These are phyloP conservation scores for Margaritifera margaritifera DNA, from an alignment of 2,888 invertebrate genomes.

Conservation along the genomic window DNA sequence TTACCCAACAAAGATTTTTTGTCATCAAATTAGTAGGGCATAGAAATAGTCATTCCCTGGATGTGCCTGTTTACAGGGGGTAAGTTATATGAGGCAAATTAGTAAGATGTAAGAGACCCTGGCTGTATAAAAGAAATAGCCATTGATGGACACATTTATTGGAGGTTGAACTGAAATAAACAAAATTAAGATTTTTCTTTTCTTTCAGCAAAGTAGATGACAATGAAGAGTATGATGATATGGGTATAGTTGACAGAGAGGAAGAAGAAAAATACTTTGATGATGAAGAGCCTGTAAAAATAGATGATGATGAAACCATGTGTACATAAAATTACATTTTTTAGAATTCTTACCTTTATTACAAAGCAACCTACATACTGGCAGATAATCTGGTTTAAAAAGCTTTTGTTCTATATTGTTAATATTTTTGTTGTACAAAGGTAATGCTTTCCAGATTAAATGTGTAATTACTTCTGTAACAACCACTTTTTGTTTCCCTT, in stretches of 20 bases:
- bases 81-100: not conserved
- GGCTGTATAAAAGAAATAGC: too few relatives aligned
- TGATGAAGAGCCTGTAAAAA: slow-evolving; percentile 76
- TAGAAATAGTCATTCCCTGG: too few relatives aligned
- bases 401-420: too few relatives aligned
- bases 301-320: slow-evolving; percentile 27
- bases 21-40: too few relatives aligned
- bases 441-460: too few relatives aligned
- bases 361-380: too few relatives aligned
- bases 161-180: not conserved
- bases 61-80: not conserved
- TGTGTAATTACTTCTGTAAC: too few relatives aligned
- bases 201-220: slow-evolving; percentile 81
- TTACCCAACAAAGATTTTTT: too few relatives aligned
- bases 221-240: slow-evolving; percentile 85
- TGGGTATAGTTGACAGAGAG: slow-evolving; percentile 83
- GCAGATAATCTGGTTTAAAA: too few relatives aligned
- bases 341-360: too few relatives aligned
- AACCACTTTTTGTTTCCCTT: too few relatives aligned
- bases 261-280: slow-evolving; percentile 94
- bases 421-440: too few relatives aligned
- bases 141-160: not conserved
- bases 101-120: not conserved
- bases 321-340: not conserved
- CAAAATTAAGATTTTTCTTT: not conserved